Evolutionary conservation across 2,113 vertebrate species (phyloP).

Genomic region (Cacatua alba): DNA sequence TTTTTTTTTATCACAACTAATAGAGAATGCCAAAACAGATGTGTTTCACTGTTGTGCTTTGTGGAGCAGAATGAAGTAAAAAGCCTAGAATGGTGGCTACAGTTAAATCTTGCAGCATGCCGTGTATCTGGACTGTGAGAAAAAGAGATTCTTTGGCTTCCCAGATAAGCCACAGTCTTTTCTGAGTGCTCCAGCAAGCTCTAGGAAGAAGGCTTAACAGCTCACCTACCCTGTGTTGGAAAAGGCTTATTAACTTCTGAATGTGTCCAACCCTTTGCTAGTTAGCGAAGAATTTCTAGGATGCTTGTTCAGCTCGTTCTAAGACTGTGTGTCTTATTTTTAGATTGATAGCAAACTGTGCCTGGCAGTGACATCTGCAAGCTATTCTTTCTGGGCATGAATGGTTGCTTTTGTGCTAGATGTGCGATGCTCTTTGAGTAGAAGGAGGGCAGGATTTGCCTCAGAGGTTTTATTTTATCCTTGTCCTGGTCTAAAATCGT

Average conservation of each 20-base stretch:
- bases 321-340: constrained; percentile 4
- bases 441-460: constrained; percentile 27
- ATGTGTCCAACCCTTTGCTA: not conserved
- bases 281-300: constrained; percentile 26
- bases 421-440: constrained; percentile 28
- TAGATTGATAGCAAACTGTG: constrained; percentile 45
- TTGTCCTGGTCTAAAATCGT: not conserved
- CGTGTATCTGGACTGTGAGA: not conserved
- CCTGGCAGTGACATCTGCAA: constrained; percentile 55
- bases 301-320: constrained; percentile 11
- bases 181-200: not conserved
- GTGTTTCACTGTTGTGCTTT: constrained; percentile 10
- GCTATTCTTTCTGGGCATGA: constrained; percentile 47
- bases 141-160: not conserved
- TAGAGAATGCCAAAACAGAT: constrained; percentile 20
- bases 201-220: not conserved
- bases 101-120: not conserved
- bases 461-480: constrained; percentile 23
- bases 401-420: constrained; percentile 59
- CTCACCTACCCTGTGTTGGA: not conserved
- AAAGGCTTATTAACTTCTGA: not conserved
- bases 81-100: not conserved
- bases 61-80: not conserved
- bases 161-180: not conserved
- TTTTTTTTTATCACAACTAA: not conserved